phyloP scores from a whole-genome alignment of 2,113 vertebrate species.

The Cyanoramphus novaezelandiae region DNA sequence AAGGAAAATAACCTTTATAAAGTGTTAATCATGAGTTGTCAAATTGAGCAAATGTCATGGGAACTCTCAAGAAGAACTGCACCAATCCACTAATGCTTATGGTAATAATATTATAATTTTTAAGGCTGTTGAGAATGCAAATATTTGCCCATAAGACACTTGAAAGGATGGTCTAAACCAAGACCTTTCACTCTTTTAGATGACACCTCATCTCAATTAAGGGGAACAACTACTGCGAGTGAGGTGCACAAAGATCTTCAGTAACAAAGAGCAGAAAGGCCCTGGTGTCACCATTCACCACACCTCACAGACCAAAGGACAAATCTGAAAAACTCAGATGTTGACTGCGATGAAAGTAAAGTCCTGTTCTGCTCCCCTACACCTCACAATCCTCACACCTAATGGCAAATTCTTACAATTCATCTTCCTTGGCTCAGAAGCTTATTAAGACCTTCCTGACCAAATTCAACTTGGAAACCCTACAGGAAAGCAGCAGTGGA shows the following conservation, averaged over 20 bases:
- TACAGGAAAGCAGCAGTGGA: neutral
- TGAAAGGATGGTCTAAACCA: neutral
- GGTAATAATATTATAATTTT: neutral
- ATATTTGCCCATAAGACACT: neutral
- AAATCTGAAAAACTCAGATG: neutral
- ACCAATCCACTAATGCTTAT: neutral
- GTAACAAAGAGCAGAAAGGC: neutral
- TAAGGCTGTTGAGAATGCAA: neutral
- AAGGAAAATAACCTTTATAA: neutral
- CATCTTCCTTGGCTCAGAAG: neutral
- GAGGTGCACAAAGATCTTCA: neutral
- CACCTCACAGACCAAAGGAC: neutral
- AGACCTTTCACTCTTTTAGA: neutral
- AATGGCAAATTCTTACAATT: neutral
- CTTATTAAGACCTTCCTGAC: neutral
- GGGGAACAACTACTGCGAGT: neutral
- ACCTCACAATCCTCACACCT: neutral
- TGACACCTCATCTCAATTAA: neutral
- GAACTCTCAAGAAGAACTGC: neutral
- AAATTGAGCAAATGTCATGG: neutral
- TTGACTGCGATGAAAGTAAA: neutral
- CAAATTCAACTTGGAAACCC: neutral
- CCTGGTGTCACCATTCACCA: neutral
- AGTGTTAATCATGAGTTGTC: neutral
- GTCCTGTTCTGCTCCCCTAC: neutral